These are phyloP conservation scores for Zaprionus vittiger DNA, from an alignment of 1,140 invertebrate species.

Conservation along the genomic window DNA sequence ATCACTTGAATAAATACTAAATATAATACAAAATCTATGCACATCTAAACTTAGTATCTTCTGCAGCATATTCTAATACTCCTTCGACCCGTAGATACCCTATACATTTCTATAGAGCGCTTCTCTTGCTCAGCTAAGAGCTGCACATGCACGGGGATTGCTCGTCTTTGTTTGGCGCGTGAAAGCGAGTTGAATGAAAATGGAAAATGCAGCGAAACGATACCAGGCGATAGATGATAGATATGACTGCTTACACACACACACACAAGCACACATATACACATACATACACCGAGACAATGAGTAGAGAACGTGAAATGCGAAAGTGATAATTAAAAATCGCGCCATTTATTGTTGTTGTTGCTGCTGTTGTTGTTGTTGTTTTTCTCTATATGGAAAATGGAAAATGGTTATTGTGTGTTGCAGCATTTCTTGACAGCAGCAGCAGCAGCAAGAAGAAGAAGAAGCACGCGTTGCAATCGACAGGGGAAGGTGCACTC, in stretches of 20 bases:
- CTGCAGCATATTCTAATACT: not conserved
- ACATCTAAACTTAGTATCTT: not conserved
- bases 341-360: slow-evolving; percentile 65
- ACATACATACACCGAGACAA: slow-evolving; percentile 1
- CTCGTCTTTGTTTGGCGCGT: slow-evolving; percentile 65
- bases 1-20: not conserved
- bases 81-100: slow-evolving; percentile 1
- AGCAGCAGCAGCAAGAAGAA: not conserved
- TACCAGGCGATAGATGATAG: slow-evolving; percentile 44
- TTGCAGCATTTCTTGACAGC: slow-evolving; percentile 54
- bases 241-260: slow-evolving; percentile 10
- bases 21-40: not conserved
- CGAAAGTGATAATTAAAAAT: slow-evolving; percentile 83
- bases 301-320: slow-evolving; percentile 45
- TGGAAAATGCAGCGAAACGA: slow-evolving; percentile 45
- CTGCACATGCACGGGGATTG: slow-evolving; percentile 70
- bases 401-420: slow-evolving; percentile 71
- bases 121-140: slow-evolving; percentile 52
- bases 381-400: slow-evolving; percentile 33
- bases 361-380: slow-evolving; percentile 26
- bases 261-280: slow-evolving; percentile 19
- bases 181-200: slow-evolving; percentile 58
- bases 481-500: slow-evolving; percentile 41
- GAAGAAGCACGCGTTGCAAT: slow-evolving; percentile 59
- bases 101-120: slow-evolving; percentile 4